Conservation (phyloP, 64 coral and sea anemone genomes). For the Stylophora pistillata region DNA sequence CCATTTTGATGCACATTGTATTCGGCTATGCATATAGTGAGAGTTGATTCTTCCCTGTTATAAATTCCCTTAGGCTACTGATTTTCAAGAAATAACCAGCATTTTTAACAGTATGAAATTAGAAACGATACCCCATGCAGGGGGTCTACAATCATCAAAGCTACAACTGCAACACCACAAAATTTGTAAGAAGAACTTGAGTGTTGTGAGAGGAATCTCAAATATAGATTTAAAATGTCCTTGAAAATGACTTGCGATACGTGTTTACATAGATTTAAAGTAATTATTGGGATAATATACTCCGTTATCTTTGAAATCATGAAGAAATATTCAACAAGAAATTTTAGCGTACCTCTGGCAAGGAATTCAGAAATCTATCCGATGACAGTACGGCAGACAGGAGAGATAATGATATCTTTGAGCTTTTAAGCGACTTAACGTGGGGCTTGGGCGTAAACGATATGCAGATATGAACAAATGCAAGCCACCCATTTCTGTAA, state of each 20-base stretch:
- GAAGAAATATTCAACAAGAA: neutral
- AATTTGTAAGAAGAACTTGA: neutral
- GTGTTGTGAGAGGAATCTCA: neutral
- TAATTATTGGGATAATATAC: neutral
- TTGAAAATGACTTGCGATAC: slow-evolving; percentile 8
- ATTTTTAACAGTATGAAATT: slow-evolving; percentile 11
- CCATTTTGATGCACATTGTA: neutral
- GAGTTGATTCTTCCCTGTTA: neutral
- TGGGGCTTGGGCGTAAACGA: neutral
- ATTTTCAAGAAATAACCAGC: neutral
- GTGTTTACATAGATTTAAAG: neutral
- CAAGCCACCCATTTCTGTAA: neutral
- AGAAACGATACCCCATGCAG: neutral
- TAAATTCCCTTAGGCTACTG: neutral
- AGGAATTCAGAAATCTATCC: neutral
- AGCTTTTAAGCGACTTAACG: neutral
- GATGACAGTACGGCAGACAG: neutral
- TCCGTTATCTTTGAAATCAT: neutral
- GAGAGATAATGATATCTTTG: neutral
- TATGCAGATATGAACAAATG: neutral
- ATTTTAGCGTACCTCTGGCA: neutral
- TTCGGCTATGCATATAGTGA: neutral
- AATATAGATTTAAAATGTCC: neutral
- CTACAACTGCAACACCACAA: neutral
- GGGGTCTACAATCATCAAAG: neutral